Conservation (phyloP, 53 echinoderm and acorn worm genomes). For the Holothuria leucospilota region DNA sequence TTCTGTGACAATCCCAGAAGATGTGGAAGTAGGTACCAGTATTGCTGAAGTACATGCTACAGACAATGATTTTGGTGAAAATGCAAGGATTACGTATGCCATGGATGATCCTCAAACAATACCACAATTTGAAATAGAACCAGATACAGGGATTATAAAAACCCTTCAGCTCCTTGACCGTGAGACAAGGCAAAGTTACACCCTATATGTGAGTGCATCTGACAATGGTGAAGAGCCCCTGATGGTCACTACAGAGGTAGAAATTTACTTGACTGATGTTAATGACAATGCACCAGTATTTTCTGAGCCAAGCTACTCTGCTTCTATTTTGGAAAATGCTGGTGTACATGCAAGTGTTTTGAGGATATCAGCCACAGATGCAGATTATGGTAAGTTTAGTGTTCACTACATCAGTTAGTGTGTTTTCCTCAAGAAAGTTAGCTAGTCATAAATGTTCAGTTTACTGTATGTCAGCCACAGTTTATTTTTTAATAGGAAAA, state of each 20-base stretch:
- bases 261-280: conserved; percentile 85
- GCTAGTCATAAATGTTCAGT: too few relatives aligned
- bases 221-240: conserved; percentile 87
- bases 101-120: conserved; percentile 71
- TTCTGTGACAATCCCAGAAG: conserved; percentile 69
- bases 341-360: conserved; percentile 73
- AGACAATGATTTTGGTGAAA: conserved; percentile 89
- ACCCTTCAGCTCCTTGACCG: conserved; percentile 75
- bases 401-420: too few relatives aligned
- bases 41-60: conserved; percentile 82
- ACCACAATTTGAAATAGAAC: conserved; percentile 84
- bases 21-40: conserved; percentile 67
- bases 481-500: too few relatives aligned
- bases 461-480: too few relatives aligned
- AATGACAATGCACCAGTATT: conserved; percentile 96
- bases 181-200: conserved; percentile 78
- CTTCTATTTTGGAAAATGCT: conserved; percentile 77
- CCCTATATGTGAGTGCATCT: conserved; percentile 81
- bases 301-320: conserved; percentile 51
- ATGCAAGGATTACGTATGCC: conserved; percentile 87
- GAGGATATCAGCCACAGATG: conserved; percentile 89
- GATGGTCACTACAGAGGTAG: conserved; percentile 83
- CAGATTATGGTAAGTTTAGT: conserved; percentile 84
- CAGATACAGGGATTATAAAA: conserved; percentile 76
- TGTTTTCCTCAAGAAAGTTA: too few relatives aligned